phyloP scores from a whole-genome alignment of 2,888 invertebrate genomes.

The Ochlodes sylvanus region DNA sequence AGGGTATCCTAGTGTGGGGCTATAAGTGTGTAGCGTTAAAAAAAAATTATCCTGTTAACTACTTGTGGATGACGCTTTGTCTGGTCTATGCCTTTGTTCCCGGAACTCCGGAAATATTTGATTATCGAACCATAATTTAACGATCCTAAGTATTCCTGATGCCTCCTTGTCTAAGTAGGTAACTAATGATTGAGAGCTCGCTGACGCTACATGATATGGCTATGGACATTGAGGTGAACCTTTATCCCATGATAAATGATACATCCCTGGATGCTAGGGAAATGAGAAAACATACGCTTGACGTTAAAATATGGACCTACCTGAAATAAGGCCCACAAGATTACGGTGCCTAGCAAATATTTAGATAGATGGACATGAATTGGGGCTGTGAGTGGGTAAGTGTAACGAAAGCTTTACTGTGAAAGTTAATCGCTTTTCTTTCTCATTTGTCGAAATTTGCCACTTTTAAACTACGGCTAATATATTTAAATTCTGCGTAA shows the following conservation, averaged over 20 bases:
- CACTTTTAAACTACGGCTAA: too few species aligned
- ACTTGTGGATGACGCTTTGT: slow-evolving; percentile 15
- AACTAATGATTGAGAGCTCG: slow-evolving; percentile 25
- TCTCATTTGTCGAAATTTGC: too few species aligned
- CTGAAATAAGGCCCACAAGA: slow-evolving; percentile 8
- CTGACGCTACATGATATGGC: background rate
- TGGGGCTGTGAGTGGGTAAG: too few species aligned
- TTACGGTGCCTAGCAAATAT: background rate
- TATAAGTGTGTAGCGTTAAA: too few species aligned
- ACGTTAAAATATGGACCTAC: slow-evolving; percentile 28
- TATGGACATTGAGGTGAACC: slow-evolving; percentile 22
- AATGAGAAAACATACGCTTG: slow-evolving; percentile 20
- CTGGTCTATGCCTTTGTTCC: slow-evolving; percentile 30
- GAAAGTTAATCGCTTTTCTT: too few species aligned
- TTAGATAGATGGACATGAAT: background rate
- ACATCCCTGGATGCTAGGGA: slow-evolving; percentile 25
- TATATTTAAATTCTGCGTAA: too few species aligned
- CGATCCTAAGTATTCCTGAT: slow-evolving; percentile 1
- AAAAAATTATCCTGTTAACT: slow-evolving; percentile 37
- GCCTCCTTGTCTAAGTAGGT: background rate
- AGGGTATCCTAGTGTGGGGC: too few species aligned
- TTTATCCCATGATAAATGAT: slow-evolving; percentile 32
- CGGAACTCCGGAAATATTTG: slow-evolving; percentile 17
- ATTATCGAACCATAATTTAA: slow-evolving; percentile 21
- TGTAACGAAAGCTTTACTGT: too few species aligned